A percentile compares a stretch with the other conserved stretches of the same genome.
phyloP scores from a whole-genome alignment of 2,113 vertebrate genomes.

The Candoia aspera region DNA sequence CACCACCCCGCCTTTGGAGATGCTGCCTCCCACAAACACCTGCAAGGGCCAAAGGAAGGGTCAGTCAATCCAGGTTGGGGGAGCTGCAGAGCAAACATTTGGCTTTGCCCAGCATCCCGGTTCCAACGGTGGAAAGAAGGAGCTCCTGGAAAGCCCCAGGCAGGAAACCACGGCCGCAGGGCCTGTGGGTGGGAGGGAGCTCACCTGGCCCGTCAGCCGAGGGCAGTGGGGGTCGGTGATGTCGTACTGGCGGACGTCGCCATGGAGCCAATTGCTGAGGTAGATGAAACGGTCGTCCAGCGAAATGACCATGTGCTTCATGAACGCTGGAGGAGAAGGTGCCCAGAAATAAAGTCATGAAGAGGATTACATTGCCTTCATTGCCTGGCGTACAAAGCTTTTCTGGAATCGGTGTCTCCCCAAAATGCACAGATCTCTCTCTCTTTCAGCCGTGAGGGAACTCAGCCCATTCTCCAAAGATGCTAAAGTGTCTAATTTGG shows the following conservation, averaged over 20 bases:
- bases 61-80: too few species aligned
- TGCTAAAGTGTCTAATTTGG: background rate
- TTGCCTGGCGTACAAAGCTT: background rate
- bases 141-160: background rate
- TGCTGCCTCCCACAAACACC: slow-evolving; percentile 90
- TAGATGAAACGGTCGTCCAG: slow-evolving; percentile 91
- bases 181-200: background rate
- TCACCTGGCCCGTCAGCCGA: slow-evolving; percentile 85
- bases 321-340: slow-evolving; percentile 72
- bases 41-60: slow-evolving; percentile 45
- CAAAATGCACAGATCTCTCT: background rate
- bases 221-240: slow-evolving; percentile 81
- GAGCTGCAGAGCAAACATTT: background rate
- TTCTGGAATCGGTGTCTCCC: background rate
- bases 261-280: slow-evolving; percentile 92
- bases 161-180: background rate
- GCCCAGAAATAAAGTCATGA: background rate
- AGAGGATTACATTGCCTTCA: background rate
- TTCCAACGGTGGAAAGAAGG: background rate
- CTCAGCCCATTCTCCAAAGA: background rate
- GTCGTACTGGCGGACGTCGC: slow-evolving; percentile 92
- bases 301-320: too few species aligned
- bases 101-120: background rate
- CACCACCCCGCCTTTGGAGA: slow-evolving; percentile 79
- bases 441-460: background rate